Evolutionary conservation across 2,888 invertebrate species (phyloP), one percentile per base, ranked within the genome.

Genomic region (Lasioglossum leucozonium): DNA sequence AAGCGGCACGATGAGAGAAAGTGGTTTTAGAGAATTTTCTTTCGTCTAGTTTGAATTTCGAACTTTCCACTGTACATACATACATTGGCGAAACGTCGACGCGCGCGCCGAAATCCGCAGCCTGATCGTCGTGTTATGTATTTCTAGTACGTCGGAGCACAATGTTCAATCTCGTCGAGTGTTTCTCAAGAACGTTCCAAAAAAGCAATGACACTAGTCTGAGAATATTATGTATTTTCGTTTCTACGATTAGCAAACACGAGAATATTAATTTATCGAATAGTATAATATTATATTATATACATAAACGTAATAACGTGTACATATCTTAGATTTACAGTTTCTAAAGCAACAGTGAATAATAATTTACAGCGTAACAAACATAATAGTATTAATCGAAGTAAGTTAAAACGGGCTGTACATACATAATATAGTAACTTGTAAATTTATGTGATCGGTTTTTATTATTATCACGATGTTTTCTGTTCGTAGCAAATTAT

Each of bases 301-400:
- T n/a, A n/a, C n/a, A n/a, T 65, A 65, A 65, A 30, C 18, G 18
- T 34, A 65, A 65, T 34, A 65, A 65, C 3, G 65, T 65, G 65
- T 65, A 65, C 65, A 65, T 65, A 65, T 65, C 65, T 34, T 65
- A 65, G 65, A 34, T 65, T 65, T 34, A 65, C 65, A 16, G 34
- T 65, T 65, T 65, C 30, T 18, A 65, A 65, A 34, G 34, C 30
- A 65, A 65, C 65, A 30, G n/a, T n/a, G 30, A 65, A 65, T 65
- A 34, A 34, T 65, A 34, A 34, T 65, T 65, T 65, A 65, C 65
- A 65, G 30, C 65, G 18, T 34, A 65, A 34, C 1, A 34, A 18
- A 18, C 8, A 65, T 65, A 65, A 65, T 65, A 65, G 65, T 65
- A 65, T 65, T 65, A 34, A 34, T 65, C 65, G 34, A 65, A 65